phyloP scores from a whole-genome alignment of 2,113 vertebrate genomes.

The Cyanoramphus novaezelandiae region DNA sequence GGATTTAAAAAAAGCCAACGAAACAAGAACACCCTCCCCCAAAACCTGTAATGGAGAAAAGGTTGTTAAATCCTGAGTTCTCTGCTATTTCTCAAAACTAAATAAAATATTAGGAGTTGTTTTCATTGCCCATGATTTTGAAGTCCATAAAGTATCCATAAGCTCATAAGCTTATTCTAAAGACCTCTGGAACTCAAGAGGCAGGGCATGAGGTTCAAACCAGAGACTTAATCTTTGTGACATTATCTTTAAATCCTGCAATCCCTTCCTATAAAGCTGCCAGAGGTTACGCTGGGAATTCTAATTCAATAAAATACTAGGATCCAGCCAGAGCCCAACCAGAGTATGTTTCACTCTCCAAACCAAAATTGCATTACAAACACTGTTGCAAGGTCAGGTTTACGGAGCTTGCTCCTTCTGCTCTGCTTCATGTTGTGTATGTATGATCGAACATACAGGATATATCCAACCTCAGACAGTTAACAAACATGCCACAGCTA shows the following conservation, averaged over 20 bases:
- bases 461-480: background rate
- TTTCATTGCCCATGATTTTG: background rate
- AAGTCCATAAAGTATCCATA: background rate
- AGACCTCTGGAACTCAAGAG: background rate
- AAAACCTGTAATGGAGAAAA: background rate
- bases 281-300: background rate
- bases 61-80: background rate
- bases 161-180: background rate
- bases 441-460: background rate
- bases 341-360: background rate
- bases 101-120: background rate
- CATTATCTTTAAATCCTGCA: background rate
- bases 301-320: background rate
- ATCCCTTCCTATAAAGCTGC: background rate
- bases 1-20: background rate
- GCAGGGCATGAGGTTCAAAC: background rate
- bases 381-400: background rate
- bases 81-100: background rate
- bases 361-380: background rate
- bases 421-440: background rate
- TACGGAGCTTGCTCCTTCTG: background rate
- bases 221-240: background rate
- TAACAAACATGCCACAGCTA: background rate
- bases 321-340: background rate
- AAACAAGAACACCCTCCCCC: accelerated